A percentile compares a stretch with the other conserved stretches of the same genome.
Conservation (phyloP, 2,113 vertebrate genomes). For the Takifugu flavidus region DNA sequence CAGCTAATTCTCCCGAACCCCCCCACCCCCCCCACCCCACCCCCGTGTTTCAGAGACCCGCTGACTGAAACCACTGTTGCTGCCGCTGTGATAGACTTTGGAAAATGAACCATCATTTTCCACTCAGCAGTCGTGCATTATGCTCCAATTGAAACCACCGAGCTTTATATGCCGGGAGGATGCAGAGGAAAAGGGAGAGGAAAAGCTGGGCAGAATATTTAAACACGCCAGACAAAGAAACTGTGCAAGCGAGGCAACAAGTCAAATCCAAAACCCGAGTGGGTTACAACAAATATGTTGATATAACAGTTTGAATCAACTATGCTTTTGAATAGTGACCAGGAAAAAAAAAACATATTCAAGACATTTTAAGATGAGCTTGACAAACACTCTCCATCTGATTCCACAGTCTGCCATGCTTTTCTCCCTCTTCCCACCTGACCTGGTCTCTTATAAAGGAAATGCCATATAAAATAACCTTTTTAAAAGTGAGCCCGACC, state of each 20-base stretch:
- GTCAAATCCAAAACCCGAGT: not conserved
- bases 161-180: constrained; percentile 43
- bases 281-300: constrained; percentile 31
- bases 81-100: constrained; percentile 39
- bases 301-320: constrained; percentile 24
- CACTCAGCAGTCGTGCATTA: constrained; percentile 57
- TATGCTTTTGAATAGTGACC: constrained; percentile 38
- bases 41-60: constrained; percentile 21
- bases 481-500: constrained; percentile 32
- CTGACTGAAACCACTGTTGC: constrained; percentile 8
- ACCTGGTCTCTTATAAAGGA: constrained; percentile 19
- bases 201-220: constrained; percentile 34
- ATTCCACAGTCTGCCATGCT: not conserved
- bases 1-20: constrained; percentile 35
- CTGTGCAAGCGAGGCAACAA: constrained; percentile 14
- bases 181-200: not conserved
- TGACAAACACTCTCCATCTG: too few relatives aligned
- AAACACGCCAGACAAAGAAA: constrained; percentile 34
- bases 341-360: not conserved
- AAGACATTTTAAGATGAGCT: too few relatives aligned
- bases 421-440: not conserved
- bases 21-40: constrained; percentile 34
- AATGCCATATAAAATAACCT: constrained; percentile 41
- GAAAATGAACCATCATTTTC: constrained; percentile 54
- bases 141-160: constrained; percentile 31